Conservation (phyloP, 2,888 invertebrate genomes). For the Lasioglossum pauxillum region DNA sequence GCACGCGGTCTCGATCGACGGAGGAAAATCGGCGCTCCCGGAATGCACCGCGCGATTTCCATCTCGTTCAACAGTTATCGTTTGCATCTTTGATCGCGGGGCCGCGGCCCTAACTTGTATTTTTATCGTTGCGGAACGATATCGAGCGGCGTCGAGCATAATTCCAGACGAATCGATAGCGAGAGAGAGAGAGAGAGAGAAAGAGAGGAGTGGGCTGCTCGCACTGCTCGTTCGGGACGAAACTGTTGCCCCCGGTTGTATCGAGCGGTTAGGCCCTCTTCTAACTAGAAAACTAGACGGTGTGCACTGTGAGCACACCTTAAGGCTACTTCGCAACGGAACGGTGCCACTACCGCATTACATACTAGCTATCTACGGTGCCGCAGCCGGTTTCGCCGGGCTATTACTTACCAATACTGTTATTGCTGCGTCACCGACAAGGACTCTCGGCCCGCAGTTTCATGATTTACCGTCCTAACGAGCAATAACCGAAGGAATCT, state of each 20-base stretch:
- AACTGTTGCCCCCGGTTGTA: slow-evolving; percentile 27
- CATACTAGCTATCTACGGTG: slow-evolving; percentile 43
- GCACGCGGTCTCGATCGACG: not conserved
- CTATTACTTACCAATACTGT: slow-evolving; percentile 59
- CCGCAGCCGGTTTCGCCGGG: slow-evolving; percentile 45
- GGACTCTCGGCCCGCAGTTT: not conserved
- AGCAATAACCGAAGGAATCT: slow-evolving; percentile 27
- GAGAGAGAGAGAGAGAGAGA: not conserved
- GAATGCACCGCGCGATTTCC: not conserved
- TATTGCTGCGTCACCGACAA: slow-evolving; percentile 44
- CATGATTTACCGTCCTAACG: slow-evolving; percentile 44
- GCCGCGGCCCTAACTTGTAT: slow-evolving; percentile 25
- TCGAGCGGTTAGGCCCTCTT: slow-evolving; percentile 4
- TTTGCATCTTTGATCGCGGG: not conserved
- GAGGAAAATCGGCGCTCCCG: slow-evolving; percentile 2
- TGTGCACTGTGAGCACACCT: slow-evolving; percentile 46
- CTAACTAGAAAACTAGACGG: slow-evolving; percentile 29
- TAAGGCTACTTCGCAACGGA: slow-evolving; percentile 45
- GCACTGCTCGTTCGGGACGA: slow-evolving; percentile 18
- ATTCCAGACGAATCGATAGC: slow-evolving; percentile 43
- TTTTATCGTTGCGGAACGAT: slow-evolving; percentile 37
- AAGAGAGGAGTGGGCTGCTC: not conserved
- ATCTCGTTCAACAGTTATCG: not conserved
- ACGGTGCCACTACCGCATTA: slow-evolving; percentile 52
- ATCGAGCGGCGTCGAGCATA: slow-evolving; percentile 28